Evolutionary conservation across 1,140 invertebrate species (phyloP), one percentile per base, ranked within the genome.

Genomic region (Orius laevigatus): DNA sequence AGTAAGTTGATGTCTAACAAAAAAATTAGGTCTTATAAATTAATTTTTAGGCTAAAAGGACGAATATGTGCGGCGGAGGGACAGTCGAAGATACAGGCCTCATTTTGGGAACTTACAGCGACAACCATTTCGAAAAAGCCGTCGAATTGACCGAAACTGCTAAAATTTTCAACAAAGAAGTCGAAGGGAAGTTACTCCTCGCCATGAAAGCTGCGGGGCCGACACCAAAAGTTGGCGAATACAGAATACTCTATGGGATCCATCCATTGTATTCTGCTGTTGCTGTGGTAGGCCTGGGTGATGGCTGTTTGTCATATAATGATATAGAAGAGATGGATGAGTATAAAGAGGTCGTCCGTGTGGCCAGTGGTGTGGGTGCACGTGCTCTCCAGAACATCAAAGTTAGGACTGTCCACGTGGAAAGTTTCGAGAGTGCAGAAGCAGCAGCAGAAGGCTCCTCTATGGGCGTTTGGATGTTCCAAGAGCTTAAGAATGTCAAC

Each of bases 391-490:
- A 71, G 51, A 59, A 41, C 58, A 65, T 19, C 49, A 59, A 25
- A 60, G 61, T 45, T 35, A 59, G 53, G 16, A 54, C 62, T 25
- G 62, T 73, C 20, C 55, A 59, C 10, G 61, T 73, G 11, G 84
- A 87, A 59, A 68, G 70, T 36, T 75, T 83, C 57, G 74, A 71
- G 1, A 71, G 82, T 63, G 70, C 80, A 2, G 78, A 83, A 62
- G 75, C 79, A 19, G 74, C 80, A 2, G 82, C 82, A 2, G 84
- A 87, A 63, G 82, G 81, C 3, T 71, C 73, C 36, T 55, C 65
- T 16, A 63, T 88, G 33, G 67, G 68, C 33, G 58, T 76, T 5
- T 82, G 70, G 67, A 61, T 63, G 35, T 84, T 73, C 61, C 78
- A 84, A 65, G 77, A 78, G 42, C 32, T 45, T 15, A 54, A 50